These are phyloP conservation scores for Tetrao urogallus DNA, from an alignment of 2,113 vertebrate genomes.

Conservation along the genomic window DNA sequence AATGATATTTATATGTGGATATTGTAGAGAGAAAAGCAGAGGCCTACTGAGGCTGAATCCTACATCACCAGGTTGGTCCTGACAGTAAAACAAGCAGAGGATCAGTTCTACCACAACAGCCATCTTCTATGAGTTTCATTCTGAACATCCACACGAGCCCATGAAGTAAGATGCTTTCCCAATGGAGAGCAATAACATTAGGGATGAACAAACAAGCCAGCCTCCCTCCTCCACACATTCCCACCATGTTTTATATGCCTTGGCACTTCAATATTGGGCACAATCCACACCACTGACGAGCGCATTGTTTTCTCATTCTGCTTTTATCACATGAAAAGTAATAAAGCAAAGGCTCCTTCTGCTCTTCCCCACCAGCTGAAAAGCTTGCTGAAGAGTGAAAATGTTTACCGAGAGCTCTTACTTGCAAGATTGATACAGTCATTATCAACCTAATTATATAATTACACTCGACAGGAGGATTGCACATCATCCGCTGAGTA, in stretches of 20 bases:
- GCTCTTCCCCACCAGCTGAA: neutral
- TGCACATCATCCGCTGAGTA: neutral
- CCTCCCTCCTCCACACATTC: neutral
- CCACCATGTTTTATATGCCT: neutral
- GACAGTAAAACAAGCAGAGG: neutral
- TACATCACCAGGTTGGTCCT: neutral
- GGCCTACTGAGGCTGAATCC: neutral
- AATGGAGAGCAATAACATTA: neutral
- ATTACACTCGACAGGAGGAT: neutral
- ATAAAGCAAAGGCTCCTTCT: neutral
- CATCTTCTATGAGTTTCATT: neutral
- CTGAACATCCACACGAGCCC: neutral
- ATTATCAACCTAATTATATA: constrained; percentile 26
- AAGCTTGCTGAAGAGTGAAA: neutral
- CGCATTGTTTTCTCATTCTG: neutral
- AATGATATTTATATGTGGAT: accelerated
- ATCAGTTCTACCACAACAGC: accelerated
- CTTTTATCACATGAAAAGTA: neutral
- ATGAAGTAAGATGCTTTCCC: neutral
- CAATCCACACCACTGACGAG: neutral
- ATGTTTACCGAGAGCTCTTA: neutral
- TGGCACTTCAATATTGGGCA: neutral
- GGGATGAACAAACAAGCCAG: neutral
- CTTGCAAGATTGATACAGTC: constrained; percentile 13
- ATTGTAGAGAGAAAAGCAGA: neutral